Conservation (phyloP, 1,140 invertebrate species). For the Ostrea edulis region DNA sequence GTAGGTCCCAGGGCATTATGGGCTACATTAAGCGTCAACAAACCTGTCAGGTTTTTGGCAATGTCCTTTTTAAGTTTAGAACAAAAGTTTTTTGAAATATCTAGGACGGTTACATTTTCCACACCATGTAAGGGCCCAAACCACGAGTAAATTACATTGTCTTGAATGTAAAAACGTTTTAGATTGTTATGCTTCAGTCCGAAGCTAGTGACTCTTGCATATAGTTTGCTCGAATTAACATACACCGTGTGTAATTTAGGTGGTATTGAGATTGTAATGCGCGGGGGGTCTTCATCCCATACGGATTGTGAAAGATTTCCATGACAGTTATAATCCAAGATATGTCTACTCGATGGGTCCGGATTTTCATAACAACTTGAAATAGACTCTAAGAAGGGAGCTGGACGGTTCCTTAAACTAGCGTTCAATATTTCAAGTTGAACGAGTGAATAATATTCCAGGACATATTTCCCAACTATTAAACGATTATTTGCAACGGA, state of each 20-base stretch:
- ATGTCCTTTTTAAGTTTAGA: not conserved
- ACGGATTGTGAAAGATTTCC: not conserved
- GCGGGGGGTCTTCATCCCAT: no score
- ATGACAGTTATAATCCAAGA: not conserved
- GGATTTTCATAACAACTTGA: not conserved
- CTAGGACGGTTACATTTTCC: not conserved
- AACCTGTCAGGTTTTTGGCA: not conserved
- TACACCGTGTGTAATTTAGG: not conserved
- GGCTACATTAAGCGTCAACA: not conserved
- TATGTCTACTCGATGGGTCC: not conserved
- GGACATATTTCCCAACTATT: not conserved
- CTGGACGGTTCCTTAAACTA: not conserved
- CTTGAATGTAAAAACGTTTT: not conserved
- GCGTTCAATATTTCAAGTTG: not conserved
- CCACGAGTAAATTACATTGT: not conserved
- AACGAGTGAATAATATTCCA: not conserved
- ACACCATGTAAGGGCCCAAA: not conserved
- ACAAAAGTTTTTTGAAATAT: slow-evolving; percentile 13
- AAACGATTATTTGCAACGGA: not conserved
- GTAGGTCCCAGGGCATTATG: not conserved
- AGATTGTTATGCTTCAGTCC: not conserved
- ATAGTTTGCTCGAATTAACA: not conserved
- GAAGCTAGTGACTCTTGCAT: not conserved
- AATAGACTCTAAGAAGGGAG: not conserved
- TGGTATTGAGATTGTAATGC: not conserved